These are phyloP conservation scores for Blera fallax DNA, from an alignment of 2,888 invertebrate species.

Conservation along the genomic window DNA sequence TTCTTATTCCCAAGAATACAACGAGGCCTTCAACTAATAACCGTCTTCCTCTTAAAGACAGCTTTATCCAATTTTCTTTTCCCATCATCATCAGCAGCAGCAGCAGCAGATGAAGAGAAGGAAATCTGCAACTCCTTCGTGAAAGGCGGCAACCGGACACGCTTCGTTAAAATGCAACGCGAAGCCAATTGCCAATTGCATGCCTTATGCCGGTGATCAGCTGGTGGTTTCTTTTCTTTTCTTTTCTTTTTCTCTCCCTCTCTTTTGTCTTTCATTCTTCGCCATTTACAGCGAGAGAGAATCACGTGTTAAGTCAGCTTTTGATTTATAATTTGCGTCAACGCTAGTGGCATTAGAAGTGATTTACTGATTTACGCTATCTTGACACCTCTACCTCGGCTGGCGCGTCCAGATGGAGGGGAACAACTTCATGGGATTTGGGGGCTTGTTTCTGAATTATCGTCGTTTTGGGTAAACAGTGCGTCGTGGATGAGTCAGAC, in stretches of 20 bases:
- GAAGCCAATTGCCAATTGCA: slow-evolving; percentile 33
- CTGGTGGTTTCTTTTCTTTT: slow-evolving; percentile 15
- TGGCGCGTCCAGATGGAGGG: background rate
- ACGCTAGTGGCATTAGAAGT: slow-evolving; percentile 39
- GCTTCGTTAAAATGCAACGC: slow-evolving; percentile 62
- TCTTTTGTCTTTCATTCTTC: slow-evolving; percentile 4
- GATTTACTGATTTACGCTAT: slow-evolving; percentile 47
- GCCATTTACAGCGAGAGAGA: background rate
- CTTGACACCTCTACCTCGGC: slow-evolving; percentile 8
- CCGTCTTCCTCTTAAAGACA: slow-evolving; percentile 16
- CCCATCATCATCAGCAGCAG: background rate
- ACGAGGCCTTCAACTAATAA: slow-evolving; percentile 29
- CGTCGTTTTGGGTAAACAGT: slow-evolving; percentile 12
- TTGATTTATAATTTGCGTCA: slow-evolving; percentile 60
- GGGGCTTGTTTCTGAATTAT: slow-evolving; percentile 12
- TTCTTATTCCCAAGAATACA: background rate
- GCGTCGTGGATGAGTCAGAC: background rate
- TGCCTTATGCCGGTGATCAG: slow-evolving; percentile 36
- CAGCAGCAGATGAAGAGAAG: background rate
- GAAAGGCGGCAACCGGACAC: slow-evolving; percentile 39
- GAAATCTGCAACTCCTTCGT: slow-evolving; percentile 7
- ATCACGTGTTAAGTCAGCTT: slow-evolving; percentile 39
- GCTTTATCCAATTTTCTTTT: slow-evolving; percentile 28
- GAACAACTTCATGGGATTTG: background rate
- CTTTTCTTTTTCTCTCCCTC: background rate